Percentiles rank a stretch among this genome's conserved stretches.
phyloP scores from a whole-genome alignment of 2,113 vertebrate genomes.

The Oophaga pumilio region DNA sequence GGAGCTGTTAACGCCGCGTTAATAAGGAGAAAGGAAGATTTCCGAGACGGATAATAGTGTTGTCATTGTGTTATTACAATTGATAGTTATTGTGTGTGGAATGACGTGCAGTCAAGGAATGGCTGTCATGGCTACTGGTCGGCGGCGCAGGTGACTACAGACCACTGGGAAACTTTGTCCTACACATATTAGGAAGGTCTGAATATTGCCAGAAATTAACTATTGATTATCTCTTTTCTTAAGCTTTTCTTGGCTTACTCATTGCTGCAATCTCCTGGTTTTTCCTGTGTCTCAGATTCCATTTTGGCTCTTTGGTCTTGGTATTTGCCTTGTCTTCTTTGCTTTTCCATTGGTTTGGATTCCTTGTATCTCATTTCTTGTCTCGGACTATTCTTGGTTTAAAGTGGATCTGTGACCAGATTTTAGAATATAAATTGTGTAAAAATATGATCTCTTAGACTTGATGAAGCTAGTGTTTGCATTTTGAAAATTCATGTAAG shows the following conservation, averaged over 20 bases:
- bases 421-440: too few relatives aligned
- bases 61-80: neutral
- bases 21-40: neutral
- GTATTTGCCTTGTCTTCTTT: neutral
- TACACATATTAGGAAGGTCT: neutral
- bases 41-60: neutral
- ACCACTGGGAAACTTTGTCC: neutral
- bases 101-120: neutral
- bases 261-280: too few relatives aligned
- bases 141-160: neutral
- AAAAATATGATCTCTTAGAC: too few relatives aligned
- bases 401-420: neutral
- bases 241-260: neutral
- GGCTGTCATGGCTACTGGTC: neutral
- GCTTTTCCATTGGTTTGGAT: neutral
- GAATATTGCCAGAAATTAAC: neutral
- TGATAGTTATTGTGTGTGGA: neutral
- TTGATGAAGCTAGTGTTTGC: too few relatives aligned
- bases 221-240: neutral
- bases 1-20: neutral
- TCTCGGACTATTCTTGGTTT: neutral
- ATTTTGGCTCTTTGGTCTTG: too few relatives aligned
- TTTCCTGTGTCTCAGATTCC: too few relatives aligned
- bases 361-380: neutral
- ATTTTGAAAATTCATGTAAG: too few relatives aligned